Evolutionary conservation across 1,140 invertebrate species (phyloP).

Genomic region (Drosophila gunungcola): DNA sequence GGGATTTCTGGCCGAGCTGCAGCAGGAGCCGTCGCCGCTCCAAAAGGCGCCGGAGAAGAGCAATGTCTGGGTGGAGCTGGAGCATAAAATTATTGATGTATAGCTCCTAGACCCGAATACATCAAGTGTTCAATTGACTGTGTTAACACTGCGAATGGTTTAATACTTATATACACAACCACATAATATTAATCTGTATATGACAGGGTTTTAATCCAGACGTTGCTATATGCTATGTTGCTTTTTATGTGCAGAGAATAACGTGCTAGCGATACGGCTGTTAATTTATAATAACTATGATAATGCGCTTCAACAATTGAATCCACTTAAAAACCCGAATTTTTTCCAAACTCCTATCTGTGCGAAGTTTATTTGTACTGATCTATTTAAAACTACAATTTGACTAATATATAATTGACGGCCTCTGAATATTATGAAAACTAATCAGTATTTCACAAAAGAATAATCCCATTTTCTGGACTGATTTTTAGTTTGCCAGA

Average conservation of each 20-base stretch:
- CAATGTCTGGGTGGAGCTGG: constrained; percentile 76
- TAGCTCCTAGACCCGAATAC: constrained; percentile 30
- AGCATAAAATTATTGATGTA: constrained; percentile 78
- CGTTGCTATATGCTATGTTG: constrained; percentile 36
- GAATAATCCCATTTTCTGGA: constrained; percentile 7
- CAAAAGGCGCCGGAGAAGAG: constrained; percentile 78
- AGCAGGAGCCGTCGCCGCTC: constrained; percentile 64
- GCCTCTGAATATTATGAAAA: neutral
- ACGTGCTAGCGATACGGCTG: constrained; percentile 26
- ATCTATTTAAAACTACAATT: neutral
- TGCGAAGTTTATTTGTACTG: constrained; percentile 12
- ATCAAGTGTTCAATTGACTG: constrained; percentile 76
- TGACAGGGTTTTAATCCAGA: constrained; percentile 46
- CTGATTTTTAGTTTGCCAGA: constrained; percentile 11
- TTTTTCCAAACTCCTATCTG: constrained; percentile 1
- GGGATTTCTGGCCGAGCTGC: constrained; percentile 86
- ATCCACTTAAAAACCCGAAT: constrained; percentile 11
- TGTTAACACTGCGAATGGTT: constrained; percentile 74
- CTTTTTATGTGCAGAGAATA: constrained; percentile 17
- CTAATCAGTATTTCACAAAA: constrained; percentile 38
- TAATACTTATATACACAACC: constrained; percentile 45
- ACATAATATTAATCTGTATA: constrained; percentile 17
- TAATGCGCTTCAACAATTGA: constrained; percentile 10
- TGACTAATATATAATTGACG: neutral
- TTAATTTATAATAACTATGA: constrained; percentile 16